Conservation (phyloP, 2,888 invertebrate genomes). For the Phalera bucephala region DNA sequence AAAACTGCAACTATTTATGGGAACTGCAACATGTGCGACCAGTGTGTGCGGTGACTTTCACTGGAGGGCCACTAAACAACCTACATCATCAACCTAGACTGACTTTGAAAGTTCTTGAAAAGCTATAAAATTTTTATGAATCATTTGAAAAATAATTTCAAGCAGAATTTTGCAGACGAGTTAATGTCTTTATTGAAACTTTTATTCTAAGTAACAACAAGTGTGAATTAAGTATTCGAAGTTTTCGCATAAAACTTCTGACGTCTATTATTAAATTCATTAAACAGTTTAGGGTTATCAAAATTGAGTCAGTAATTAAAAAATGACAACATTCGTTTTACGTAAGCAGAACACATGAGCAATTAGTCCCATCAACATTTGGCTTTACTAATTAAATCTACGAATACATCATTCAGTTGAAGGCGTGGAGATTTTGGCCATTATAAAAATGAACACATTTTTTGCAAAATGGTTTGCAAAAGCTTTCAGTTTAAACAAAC, state of each 20-base stretch:
- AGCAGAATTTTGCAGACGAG: background rate
- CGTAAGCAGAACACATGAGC: background rate
- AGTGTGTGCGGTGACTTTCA: too few species aligned
- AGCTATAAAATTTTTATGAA: background rate
- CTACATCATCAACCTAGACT: background rate
- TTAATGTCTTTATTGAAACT: background rate
- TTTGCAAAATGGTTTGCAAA: too few species aligned
- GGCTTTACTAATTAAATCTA: background rate
- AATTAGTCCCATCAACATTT: conserved; percentile 1
- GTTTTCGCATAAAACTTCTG: background rate
- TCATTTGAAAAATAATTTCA: too few species aligned
- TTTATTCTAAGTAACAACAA: too few species aligned
- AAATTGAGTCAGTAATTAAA: too few species aligned
- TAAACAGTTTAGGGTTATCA: too few species aligned
- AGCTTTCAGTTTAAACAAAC: too few species aligned
- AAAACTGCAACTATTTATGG: too few species aligned
- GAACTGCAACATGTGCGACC: too few species aligned
- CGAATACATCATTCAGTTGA: background rate
- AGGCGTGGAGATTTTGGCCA: background rate
- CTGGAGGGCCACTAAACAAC: background rate
- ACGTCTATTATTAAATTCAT: too few species aligned
- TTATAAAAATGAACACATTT: too few species aligned
- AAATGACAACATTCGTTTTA: conserved; percentile 1
- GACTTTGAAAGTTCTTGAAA: background rate
- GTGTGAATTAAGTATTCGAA: background rate